Conservation (phyloP, 2,113 vertebrate genomes). For the Lagenorhynchus albirostris region DNA sequence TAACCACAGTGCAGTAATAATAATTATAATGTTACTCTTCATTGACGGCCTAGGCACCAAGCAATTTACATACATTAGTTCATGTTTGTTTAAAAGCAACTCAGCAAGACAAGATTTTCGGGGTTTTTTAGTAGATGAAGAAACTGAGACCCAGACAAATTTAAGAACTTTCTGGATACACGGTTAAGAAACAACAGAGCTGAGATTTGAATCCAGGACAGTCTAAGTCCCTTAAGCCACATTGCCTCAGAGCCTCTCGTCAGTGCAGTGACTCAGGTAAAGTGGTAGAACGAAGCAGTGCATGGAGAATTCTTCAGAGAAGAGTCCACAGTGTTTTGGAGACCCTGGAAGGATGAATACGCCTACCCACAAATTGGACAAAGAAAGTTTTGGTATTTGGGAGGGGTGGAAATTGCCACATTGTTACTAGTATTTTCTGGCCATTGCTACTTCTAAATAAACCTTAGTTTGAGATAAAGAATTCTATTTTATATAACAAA, state of each 20-base stretch:
- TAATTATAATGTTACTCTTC: not conserved
- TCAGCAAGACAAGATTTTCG: not conserved
- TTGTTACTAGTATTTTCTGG: not conserved
- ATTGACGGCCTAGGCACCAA: not conserved
- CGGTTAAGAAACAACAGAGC: not conserved
- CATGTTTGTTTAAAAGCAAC: not conserved
- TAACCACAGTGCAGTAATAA: not conserved
- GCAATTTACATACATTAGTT: not conserved
- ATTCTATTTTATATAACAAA: conserved; percentile 62
- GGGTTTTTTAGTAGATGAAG: not conserved
- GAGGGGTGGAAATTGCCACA: not conserved
- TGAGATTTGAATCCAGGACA: not conserved
- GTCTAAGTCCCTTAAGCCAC: not conserved
- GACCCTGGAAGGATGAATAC: not conserved
- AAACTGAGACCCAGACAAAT: not conserved
- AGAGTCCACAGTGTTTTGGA: not conserved
- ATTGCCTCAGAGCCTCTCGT: not conserved
- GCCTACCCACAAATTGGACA: not conserved
- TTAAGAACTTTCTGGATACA: not conserved
- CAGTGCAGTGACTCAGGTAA: not conserved
- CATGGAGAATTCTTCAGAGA: not conserved
- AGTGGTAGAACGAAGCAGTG: not conserved
- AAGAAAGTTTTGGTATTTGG: not conserved
- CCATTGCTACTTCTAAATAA: not conserved
- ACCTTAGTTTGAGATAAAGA: conserved; percentile 28